Evolutionary conservation across 1,140 invertebrate species (phyloP), one percentile per base, ranked within the genome.

Genomic region (Pollicipes pollicipes): DNA sequence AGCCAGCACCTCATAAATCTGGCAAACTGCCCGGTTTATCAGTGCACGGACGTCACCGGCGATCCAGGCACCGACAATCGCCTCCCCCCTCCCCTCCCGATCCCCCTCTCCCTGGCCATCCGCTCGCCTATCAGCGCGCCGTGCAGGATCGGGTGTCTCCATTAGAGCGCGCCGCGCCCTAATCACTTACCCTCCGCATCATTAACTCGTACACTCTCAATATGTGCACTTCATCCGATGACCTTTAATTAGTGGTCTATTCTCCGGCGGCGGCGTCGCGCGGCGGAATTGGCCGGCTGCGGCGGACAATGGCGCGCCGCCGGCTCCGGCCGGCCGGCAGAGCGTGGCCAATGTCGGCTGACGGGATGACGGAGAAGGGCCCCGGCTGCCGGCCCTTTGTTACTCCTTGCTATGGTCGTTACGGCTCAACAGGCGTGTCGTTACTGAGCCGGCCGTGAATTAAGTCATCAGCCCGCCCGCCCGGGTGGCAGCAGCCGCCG

Each of bases 151-250:
- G 45, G 45, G 10, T 58, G 45, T 58, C 45, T 58, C 45, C 45
- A 58, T 58, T 58, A 58, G 45, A 17, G 45, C 13, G 45, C 45
- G 45, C 45, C 13, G 13, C 13, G 45, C 45, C 21, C 45, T 58
- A 58, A 58, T 58, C 45, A 58, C 45, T 58, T 58, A 58, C 45
- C 45, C 13, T 58, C 21, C 45, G 45, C 45, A 58, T 58, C 45
- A 58, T 58, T 58, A 58, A 58, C 45, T 58, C 45, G 45, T 58
- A 58, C 45, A 58, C 45, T 58, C 45, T 58, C 45, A 58, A 58
- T 58, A 58, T 58, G 45, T 58, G 45, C 45, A 58, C 45, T 58
- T 58, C 45, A 58, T 58, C 45, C 45, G 45, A 58, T 58, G 45
- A 58, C 45, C 45, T 58, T 58, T 58, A 58, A 58, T 58, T 58